Base-by-base conservation (phyloP, 2,797 vertebrate genomes). In the Kryptopterus vitreolus region DNA sequence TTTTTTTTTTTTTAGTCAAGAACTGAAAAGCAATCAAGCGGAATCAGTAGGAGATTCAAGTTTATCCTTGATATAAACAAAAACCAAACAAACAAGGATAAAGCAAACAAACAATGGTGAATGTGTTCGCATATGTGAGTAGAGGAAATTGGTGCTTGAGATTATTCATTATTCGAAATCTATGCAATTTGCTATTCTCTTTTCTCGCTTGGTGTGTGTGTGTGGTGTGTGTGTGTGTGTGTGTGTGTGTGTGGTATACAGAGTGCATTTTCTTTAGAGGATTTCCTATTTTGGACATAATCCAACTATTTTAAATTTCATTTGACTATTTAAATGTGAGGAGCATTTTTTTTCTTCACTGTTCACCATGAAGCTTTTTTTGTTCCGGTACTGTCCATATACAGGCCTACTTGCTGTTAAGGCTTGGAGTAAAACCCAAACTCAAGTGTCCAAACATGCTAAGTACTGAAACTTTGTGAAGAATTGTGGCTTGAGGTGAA, bases 1-100 rank as follows among this genome's bases (percentile, higher is more conserved):
- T n/a, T n/a, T n/a, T n/a, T n/a, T n/a, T n/a, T n/a, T n/a, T n/a
- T 72, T 13, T 55, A 71, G 52, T 69, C 20, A 50, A 70, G 20
- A 26, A 15, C 5, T 16, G 7, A 53, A 71, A 33, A 4, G 4
- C 50, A 55, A 20, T 1, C 31, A n/a, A 12, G 13, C 3, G 46
- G 66, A 50, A 26, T 50, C 43, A 0, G 26, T 12, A n/a, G 29
- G 18, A 29, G 35, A 59, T n/a, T 43, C 24, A 38, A 38, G 22
- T 35, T 73, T 35, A 24, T 73, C 71, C 10, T 38, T 8, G 2
- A n/a, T 58, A 22, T 55, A 59, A 18, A 4, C 4, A 43, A n/a
- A 18, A 43, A 33, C 7, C 12, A 33, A 3, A 12, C 5, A 53
- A 12, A 1, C 11, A 18, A 18, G 46, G 43, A 66, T 4, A 66